phyloP scores from a whole-genome alignment of 2,113 vertebrate genomes.

The Sinocyclocheilus anshuiensis region DNA sequence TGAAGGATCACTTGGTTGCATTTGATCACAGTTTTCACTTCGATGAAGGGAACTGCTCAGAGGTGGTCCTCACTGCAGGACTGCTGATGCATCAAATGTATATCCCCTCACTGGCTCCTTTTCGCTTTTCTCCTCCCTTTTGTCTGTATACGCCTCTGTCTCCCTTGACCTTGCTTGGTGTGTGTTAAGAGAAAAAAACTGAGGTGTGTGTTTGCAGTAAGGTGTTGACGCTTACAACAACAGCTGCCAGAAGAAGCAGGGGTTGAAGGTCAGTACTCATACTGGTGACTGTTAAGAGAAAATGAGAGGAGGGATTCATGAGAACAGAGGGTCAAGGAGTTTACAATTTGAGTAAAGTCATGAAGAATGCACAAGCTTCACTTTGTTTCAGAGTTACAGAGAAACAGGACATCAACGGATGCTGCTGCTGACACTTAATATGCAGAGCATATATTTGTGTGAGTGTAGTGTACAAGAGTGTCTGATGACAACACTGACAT shows the following conservation, averaged over 20 bases:
- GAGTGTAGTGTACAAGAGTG: background rate
- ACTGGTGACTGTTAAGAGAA: conserved; percentile 68
- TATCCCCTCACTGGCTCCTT: conserved; percentile 33
- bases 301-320: background rate
- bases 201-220: conserved; percentile 57
- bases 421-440: conserved; percentile 37
- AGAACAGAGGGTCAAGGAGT: background rate
- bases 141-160: conserved; percentile 8
- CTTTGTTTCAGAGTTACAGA: conserved; percentile 32
- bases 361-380: conserved; percentile 22
- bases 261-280: conserved; percentile 62
- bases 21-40: conserved; percentile 51
- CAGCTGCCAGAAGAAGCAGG: conserved; percentile 63
- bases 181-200: conserved; percentile 67
- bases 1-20: conserved; percentile 5
- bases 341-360: background rate
- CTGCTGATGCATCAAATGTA: conserved; percentile 34
- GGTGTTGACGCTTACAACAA: conserved; percentile 56
- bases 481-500: background rate
- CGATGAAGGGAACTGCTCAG: conserved; percentile 42
- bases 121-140: conserved; percentile 30
- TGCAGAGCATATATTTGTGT: background rate
- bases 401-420: conserved; percentile 11
- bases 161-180: conserved; percentile 35
- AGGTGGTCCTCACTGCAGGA: conserved; percentile 17